phyloP scores from a whole-genome alignment of 2,888 invertebrate genomes.

The Acheta domesticus region DNA sequence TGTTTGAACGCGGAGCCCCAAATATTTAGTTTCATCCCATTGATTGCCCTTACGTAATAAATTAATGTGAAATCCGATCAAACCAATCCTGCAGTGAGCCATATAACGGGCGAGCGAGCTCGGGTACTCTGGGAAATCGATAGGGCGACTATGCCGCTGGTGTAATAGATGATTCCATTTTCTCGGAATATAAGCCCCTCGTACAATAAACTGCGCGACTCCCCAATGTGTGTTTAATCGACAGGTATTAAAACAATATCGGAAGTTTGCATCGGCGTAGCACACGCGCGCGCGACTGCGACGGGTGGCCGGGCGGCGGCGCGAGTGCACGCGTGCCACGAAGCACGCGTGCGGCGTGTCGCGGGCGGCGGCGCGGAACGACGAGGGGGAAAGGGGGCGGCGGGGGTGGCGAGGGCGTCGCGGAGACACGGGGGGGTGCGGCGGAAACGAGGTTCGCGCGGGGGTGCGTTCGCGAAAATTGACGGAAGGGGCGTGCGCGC shows the following conservation, averaged over 20 bases:
- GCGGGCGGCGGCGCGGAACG: background rate
- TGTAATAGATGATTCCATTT: slow-evolving; percentile 18
- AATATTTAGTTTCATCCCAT: slow-evolving; percentile 18
- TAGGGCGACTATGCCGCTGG: background rate
- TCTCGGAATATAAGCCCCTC: slow-evolving; percentile 1
- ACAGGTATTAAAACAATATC: slow-evolving; percentile 18
- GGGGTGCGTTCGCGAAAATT: background rate
- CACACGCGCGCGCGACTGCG: background rate
- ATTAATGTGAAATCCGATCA: slow-evolving; percentile 18
- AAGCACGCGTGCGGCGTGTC: background rate
- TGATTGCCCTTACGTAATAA: slow-evolving; percentile 9
- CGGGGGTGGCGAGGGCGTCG: background rate
- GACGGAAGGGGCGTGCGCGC: background rate
- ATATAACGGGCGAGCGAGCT: background rate
- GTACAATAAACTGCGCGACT: background rate
- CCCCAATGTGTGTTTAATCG: slow-evolving; percentile 18
- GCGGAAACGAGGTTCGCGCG: background rate
- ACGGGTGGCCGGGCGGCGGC: background rate
- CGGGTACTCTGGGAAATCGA: background rate
- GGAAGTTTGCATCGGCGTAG: slow-evolving; percentile 8
- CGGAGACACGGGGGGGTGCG: background rate
- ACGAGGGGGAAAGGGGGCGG: background rate
- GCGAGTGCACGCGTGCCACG: background rate
- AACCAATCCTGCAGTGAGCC: slow-evolving; percentile 7
- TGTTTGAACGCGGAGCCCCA: slow-evolving; percentile 18